Evolutionary conservation across 2,797 vertebrate species (phyloP), one percentile per base, ranked within the genome.

Genomic region (Lutjanus argentimaculatus): DNA sequence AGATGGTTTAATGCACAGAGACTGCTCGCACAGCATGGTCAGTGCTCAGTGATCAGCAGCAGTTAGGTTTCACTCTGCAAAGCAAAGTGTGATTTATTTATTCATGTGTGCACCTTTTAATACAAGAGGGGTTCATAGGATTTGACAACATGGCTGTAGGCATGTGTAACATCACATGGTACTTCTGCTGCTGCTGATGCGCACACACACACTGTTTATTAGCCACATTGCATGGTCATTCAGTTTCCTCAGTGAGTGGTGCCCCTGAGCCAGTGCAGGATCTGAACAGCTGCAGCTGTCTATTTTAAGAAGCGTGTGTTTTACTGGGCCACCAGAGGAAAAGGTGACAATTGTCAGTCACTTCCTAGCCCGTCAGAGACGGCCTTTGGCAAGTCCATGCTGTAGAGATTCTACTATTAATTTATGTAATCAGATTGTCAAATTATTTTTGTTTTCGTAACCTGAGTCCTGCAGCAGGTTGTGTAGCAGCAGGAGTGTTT

Each of bases 251-350:
- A 79, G 84, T 71, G 79, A 48, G 89, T 69, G 76, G 62, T 80
- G 84, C 83, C 92, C 75, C 58, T 16, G 83, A 80, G 87, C 89
- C 86, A 84, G 80, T 91, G 88, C 91, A 93, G 84, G 91, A 92
- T 89, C 80, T 82, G 89, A 94, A 94, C 94, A 94, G 93, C 92
- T 95, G 94, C 94, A 92, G 83, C 78, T 74, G 79, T 86, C 95
- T 95, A 94, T 95, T 94, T 95, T 93, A 91, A 76, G 90, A 71
- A 83, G 83, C 75, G 56, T 72, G 87, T 80, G 87, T 88, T 86
- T 90, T 85, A 84, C 86, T 89, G 46, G 86, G 89, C 75, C 90
- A 87, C 80, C 72, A 48, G 90, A 88, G 89, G 59, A 85, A 90
- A 91, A 74, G 88, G 82, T 85, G 90, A 91, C 76, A 75, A 89